Evolutionary conservation across 2,113 vertebrate species (phyloP).

Genomic region (Psilopogon haemacephalus): DNA sequence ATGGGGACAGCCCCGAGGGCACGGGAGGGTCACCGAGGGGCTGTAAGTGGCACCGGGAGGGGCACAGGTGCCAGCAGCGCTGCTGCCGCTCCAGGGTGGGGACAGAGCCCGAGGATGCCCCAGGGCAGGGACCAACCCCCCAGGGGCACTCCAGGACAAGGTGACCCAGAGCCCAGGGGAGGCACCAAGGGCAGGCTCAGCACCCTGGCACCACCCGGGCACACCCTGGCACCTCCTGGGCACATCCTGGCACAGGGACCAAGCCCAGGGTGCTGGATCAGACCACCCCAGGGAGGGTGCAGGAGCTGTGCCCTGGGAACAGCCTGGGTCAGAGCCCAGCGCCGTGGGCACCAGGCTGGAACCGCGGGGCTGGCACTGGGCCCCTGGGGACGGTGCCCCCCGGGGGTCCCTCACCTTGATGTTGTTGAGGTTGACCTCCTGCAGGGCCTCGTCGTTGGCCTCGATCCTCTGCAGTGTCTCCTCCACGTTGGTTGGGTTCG

Average conservation of each 20-base stretch:
- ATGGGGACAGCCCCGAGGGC: neutral
- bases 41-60: no score
- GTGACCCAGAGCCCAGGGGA: neutral
- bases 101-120: neutral
- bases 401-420: conserved; percentile 80
- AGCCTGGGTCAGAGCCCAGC: neutral
- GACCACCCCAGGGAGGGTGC: no score
- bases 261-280: neutral
- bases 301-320: no score
- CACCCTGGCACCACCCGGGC: neutral
- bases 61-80: no score
- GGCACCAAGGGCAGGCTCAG: neutral
- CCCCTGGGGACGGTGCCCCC: fast-evolving
- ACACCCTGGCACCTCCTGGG: neutral
- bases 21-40: no score
- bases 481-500: conserved; percentile 91
- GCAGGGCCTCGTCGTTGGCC: conserved; percentile 83
- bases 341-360: neutral
- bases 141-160: neutral
- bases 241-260: neutral
- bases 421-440: conserved; percentile 95
- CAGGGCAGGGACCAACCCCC: neutral
- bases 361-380: neutral
- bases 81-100: neutral
- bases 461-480: conserved; percentile 86